Conservation (phyloP, 2,888 invertebrate species). For the Strigamia transsilvanica region DNA sequence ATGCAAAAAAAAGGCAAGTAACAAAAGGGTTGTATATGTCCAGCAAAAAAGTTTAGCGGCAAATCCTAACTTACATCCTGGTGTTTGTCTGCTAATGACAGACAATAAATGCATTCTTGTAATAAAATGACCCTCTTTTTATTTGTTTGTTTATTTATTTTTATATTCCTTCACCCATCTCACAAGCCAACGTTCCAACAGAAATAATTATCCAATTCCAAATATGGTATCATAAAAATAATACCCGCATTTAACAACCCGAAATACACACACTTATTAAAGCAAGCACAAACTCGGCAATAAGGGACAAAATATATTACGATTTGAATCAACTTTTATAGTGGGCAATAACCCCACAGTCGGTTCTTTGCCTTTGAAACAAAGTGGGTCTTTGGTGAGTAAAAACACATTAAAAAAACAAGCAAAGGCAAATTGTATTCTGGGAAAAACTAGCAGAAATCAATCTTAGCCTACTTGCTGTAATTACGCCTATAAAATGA, state of each 20-base stretch:
- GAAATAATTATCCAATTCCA: constrained; percentile 18
- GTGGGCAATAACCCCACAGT: constrained; percentile 16
- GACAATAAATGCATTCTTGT: background rate
- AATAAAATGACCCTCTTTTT: background rate
- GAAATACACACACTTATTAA: constrained; percentile 19
- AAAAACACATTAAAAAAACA: constrained; percentile 35
- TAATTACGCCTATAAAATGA: constrained; percentile 37
- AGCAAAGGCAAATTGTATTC: constrained; percentile 19
- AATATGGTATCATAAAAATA: background rate
- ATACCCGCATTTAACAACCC: background rate
- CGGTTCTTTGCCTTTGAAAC: constrained; percentile 2
- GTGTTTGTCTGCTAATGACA: background rate
- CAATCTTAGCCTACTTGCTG: constrained; percentile 33
- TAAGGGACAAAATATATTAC: constrained; percentile 40
- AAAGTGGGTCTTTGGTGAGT: background rate
- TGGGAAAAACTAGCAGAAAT: constrained; percentile 4
- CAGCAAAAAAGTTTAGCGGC: background rate
- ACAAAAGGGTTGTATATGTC: too few species aligned
- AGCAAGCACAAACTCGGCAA: background rate
- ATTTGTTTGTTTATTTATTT: background rate
- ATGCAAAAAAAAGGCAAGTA: too few species aligned
- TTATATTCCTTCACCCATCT: background rate
- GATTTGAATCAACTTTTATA: constrained; percentile 48
- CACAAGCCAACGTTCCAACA: background rate
- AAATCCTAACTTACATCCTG: background rate